phyloP scores from a whole-genome alignment of 2,888 invertebrate species.

The Hirtodrosophila cameraria region DNA sequence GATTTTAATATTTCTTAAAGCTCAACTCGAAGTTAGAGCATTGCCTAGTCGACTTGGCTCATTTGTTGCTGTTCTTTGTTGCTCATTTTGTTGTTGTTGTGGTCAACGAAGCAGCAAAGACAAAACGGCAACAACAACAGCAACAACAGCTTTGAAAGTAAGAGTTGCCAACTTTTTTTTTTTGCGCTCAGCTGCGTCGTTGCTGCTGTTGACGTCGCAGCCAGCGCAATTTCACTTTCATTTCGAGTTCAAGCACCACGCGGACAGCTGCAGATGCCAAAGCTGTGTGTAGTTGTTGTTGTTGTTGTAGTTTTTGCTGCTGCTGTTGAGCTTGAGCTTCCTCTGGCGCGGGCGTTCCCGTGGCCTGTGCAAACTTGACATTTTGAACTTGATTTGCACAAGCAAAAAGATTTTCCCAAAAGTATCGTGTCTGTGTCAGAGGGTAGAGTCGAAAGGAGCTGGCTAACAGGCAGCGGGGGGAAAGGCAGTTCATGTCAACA shows the following conservation, averaged over 20 bases:
- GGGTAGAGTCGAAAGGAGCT: neutral
- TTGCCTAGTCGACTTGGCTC: conserved; percentile 11
- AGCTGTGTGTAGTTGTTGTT: conserved; percentile 18
- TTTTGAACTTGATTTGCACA: conserved; percentile 69
- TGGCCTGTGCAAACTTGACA: conserved; percentile 66
- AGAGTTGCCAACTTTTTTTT: conserved; percentile 59
- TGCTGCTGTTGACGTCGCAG: conserved; percentile 24
- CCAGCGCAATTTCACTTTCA: conserved; percentile 80
- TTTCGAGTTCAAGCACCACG: conserved; percentile 80
- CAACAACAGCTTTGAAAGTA: conserved; percentile 66
- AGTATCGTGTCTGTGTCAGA: conserved; percentile 28
- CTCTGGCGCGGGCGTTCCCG: conserved; percentile 44
- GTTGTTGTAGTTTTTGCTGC: conserved; percentile 15
- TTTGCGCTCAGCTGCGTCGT: conserved; percentile 58
- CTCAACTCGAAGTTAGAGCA: conserved; percentile 17
- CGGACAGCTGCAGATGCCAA: conserved; percentile 34
- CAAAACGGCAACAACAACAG: conserved; percentile 27
- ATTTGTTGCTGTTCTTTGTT: conserved; percentile 24
- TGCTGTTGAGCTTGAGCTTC: conserved; percentile 39
- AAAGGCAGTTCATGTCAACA: conserved; percentile 29
- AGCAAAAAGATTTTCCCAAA: conserved; percentile 4
- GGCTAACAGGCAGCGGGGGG: neutral
- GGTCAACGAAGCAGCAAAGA: conserved; percentile 47
- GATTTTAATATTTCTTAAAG: too few species aligned
- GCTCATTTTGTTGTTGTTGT: conserved; percentile 34